phyloP scores from a whole-genome alignment of 2,888 invertebrate genomes.

The Nephrotoma flavescens region DNA sequence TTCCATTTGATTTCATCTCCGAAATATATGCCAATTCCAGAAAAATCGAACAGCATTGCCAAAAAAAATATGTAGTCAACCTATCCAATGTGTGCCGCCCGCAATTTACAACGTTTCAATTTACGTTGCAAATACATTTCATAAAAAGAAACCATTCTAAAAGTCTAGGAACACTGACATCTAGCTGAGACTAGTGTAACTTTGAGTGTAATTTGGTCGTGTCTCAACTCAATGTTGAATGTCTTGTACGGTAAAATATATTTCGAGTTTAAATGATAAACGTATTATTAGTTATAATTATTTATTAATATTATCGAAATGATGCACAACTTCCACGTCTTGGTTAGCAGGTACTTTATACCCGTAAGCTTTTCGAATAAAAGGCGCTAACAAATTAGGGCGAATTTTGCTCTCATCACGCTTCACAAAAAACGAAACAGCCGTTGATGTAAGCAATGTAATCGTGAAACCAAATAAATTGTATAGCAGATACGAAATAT shows the following conservation, averaged over 20 bases:
- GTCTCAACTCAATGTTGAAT: too few species aligned
- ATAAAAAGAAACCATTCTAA: too few species aligned
- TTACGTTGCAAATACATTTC: background rate
- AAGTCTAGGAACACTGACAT: too few species aligned
- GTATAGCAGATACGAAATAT: too few species aligned
- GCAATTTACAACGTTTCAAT: background rate
- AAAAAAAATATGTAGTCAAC: background rate
- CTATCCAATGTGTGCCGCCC: background rate
- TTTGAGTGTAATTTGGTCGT: too few species aligned
- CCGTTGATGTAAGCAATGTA: background rate
- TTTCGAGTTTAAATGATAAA: too few species aligned
- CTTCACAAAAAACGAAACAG: background rate
- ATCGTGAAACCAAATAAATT: slow-evolving; percentile 29
- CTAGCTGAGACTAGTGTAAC: too few species aligned
- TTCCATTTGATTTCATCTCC: background rate
- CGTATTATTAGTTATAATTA: too few species aligned
- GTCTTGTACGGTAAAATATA: too few species aligned
- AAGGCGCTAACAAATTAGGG: background rate
- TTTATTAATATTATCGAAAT: background rate
- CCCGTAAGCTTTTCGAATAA: background rate
- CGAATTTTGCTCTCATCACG: background rate
- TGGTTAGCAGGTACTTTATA: background rate
- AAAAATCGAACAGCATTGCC: background rate
- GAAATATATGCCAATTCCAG: background rate
- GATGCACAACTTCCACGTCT: background rate